Evolutionary conservation across 2,113 vertebrate species (phyloP).

Genomic region (Cettia cetti): DNA sequence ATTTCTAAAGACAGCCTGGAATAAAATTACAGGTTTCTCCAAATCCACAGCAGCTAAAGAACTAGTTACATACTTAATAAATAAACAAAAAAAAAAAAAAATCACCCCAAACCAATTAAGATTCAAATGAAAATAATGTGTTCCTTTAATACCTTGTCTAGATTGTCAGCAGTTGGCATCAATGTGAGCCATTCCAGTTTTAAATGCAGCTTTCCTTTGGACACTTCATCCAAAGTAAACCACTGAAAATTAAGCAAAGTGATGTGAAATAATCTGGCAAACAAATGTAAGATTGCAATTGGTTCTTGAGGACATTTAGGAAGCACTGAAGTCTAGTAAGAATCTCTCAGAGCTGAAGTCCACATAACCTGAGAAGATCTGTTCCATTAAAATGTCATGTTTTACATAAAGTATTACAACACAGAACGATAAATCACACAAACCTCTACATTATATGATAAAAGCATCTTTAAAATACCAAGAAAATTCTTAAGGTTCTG

Average conservation of each 20-base stretch:
- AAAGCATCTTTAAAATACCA: background rate
- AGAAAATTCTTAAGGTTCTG: background rate
- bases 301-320: background rate
- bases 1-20: background rate
- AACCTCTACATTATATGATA: accelerated
- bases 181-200: slow-evolving; percentile 91
- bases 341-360: background rate
- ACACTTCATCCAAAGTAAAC: slow-evolving; percentile 87
- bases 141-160: slow-evolving; percentile 82
- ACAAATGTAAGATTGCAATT: background rate
- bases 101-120: background rate
- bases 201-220: slow-evolving; percentile 88
- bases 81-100: background rate
- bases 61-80: background rate
- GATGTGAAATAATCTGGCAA: background rate
- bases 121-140: background rate
- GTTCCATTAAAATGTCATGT: background rate
- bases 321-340: background rate
- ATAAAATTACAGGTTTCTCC: background rate
- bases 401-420: background rate
- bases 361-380: background rate
- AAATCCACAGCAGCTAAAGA: background rate
- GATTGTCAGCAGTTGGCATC: slow-evolving; percentile 77
- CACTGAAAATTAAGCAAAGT: slow-evolving; percentile 76
- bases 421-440: background rate